Conservation (phyloP, 2,113 vertebrate genomes). For the Nerophis lumbriciformis region DNA sequence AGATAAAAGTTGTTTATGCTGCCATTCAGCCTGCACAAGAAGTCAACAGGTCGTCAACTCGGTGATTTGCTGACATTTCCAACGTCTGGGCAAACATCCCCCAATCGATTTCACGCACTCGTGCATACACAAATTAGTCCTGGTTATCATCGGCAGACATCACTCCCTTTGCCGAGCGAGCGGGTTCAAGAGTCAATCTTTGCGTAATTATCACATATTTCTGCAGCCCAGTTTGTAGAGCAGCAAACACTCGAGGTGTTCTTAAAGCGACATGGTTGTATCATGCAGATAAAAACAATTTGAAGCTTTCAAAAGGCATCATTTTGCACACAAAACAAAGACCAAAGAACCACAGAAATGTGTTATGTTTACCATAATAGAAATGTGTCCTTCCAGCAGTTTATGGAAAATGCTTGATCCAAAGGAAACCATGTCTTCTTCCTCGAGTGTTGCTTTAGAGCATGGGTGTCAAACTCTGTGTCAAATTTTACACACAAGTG, state of each 20-base stretch:
- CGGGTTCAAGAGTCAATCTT: constrained; percentile 27
- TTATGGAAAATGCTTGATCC: constrained; percentile 38
- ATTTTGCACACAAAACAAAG: neutral
- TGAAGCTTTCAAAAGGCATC: too few relatives aligned
- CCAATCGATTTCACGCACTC: constrained; percentile 39
- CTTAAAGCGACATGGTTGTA: too few relatives aligned
- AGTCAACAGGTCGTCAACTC: constrained; percentile 11
- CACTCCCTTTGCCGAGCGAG: constrained; percentile 5
- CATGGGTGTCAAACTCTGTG: neutral
- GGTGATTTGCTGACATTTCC: constrained; percentile 43
- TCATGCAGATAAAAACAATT: too few relatives aligned
- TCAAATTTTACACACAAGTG: too few relatives aligned
- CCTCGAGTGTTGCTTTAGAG: constrained; percentile 52
- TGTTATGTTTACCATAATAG: constrained; percentile 50
- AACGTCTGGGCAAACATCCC: constrained; percentile 22
- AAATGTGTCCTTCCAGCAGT: constrained; percentile 18
- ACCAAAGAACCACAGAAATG: constrained; percentile 9
- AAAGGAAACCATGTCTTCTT: constrained; percentile 43
- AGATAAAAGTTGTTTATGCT: neutral
- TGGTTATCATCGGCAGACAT: constrained; percentile 46
- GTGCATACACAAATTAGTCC: constrained; percentile 22
- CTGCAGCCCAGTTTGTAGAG: constrained; percentile 1
- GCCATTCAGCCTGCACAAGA: neutral
- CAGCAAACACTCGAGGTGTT: neutral
- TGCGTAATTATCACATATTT: constrained; percentile 15